A percentile compares a stretch with the other conserved stretches of the same genome.
Conservation (phyloP, 2,113 vertebrate genomes). For the Rhinolophus sinicus region DNA sequence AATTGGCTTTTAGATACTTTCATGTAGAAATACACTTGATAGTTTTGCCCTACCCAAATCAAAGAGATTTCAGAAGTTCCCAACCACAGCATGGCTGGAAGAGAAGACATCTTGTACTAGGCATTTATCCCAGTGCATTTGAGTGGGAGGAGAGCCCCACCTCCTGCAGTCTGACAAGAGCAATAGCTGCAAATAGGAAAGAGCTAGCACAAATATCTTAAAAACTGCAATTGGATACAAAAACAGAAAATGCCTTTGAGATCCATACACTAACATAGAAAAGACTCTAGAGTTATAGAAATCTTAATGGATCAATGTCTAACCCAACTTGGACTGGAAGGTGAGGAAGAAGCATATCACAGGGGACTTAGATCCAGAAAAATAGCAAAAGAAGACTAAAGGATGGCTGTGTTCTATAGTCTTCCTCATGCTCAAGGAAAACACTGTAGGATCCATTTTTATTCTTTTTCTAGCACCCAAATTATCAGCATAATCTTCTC, state of each 20-base stretch:
- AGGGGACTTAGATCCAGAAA: not conserved
- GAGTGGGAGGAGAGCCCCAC: not conserved
- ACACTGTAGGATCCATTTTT: not conserved
- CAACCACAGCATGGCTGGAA: not conserved
- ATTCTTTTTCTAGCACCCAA: not conserved
- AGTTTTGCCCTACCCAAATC: not conserved
- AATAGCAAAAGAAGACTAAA: not conserved
- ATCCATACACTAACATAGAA: not conserved
- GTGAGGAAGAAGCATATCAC: not conserved
- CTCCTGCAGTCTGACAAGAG: not conserved
- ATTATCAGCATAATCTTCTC: not conserved
- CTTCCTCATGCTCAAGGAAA: not conserved
- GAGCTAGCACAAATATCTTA: not conserved
- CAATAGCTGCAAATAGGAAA: not conserved
- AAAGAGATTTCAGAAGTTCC: conserved; percentile 9
- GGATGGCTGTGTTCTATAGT: not conserved
- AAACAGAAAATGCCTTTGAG: not conserved
- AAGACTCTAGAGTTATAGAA: not conserved
- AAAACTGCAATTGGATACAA: conserved; percentile 1
- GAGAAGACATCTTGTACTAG: not conserved
- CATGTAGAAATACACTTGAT: not conserved
- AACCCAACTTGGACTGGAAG: not conserved
- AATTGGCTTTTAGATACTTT: not conserved
- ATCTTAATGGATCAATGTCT: not conserved
- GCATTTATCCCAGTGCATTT: not conserved